Base-by-base conservation (phyloP, 1,140 invertebrate species). In the Saxidomus purpurata region DNA sequence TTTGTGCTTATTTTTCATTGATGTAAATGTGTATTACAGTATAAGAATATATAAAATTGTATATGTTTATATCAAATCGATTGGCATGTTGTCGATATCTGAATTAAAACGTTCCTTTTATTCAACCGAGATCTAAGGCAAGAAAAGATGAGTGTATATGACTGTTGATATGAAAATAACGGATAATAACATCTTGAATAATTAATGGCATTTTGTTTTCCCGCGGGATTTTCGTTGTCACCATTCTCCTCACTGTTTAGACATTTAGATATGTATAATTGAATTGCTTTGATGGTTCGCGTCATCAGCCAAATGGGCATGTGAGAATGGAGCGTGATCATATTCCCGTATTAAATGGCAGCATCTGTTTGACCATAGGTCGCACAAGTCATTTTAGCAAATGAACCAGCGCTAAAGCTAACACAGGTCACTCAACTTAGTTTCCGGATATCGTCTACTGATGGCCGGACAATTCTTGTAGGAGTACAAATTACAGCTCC, bases 161-260 rank as follows among this genome's bases (percentile, higher is more conserved):
- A 71, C 61, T 31, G 61, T 67, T 28, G 61, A 67, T 8, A 22
- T 67, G 61, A 36, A 71, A 38, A 71, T 36, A 40, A 40, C 67
- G 13, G 34, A 71, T 71, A n/a, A n/a, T n/a, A 38, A 40, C 67
- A 71, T 71, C 34, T 36, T 71, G 67, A 71, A 71, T 71, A 71
- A 71, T 71, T 71, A 71, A 71, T 71, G 67, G 25, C 17, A 28
- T 40, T 71, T 71, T 28, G 34, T 19, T 40, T 1, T 71, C 67
- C 34, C 22, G 13, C 0, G 34, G 34, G 67, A 71, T 8, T 38
- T 22, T 22, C 13, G 0, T 40, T 71, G 67, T 71, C 67, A 71
- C 67, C 67, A 9, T 67, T 71, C 13, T 19, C 9, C 67, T 28
- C 67, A 71, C 15, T 38, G 34, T 36, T 71, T 71, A 28, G 67